Percentiles rank a stretch among this genome's conserved stretches.
These are phyloP conservation scores for Noturus placidus DNA, from an alignment of 2,113 vertebrate species.

Conservation along the genomic window DNA sequence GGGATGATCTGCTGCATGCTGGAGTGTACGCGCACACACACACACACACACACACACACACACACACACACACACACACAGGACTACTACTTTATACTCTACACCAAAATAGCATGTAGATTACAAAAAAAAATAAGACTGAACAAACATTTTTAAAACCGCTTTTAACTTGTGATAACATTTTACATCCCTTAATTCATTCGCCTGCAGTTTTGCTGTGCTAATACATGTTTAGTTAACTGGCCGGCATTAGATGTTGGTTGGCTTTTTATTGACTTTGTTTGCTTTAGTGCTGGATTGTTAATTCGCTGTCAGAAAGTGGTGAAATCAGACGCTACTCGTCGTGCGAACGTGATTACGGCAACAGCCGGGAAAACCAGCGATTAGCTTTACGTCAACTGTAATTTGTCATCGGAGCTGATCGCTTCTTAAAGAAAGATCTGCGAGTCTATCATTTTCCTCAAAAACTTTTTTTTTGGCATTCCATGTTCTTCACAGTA, in stretches of 20 bases:
- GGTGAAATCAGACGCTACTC: neutral
- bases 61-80: neutral
- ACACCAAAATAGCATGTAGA: neutral
- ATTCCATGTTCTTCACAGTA: neutral
- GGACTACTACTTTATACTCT: neutral
- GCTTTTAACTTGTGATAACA: neutral
- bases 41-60: neutral
- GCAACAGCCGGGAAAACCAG: neutral
- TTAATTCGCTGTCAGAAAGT: neutral
- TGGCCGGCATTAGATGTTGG: neutral
- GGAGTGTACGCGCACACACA: slow-evolving; percentile 1
- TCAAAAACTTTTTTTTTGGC: neutral
- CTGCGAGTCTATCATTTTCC: neutral
- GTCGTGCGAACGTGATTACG: neutral
- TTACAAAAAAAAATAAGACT: neutral
- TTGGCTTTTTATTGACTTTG: neutral
- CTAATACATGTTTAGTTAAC: neutral
- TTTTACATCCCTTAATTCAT: neutral
- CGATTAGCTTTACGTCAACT: neutral
- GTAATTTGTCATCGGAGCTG: neutral
- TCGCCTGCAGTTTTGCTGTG: neutral
- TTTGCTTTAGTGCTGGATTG: neutral
- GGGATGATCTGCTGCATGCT: slow-evolving; percentile 47
- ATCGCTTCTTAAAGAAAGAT: neutral
- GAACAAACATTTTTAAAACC: neutral